Evolutionary conservation across 2,888 invertebrate genomes (phyloP), one percentile per base, ranked within the genome.

Genomic region (Spilosoma lubricipeda): DNA sequence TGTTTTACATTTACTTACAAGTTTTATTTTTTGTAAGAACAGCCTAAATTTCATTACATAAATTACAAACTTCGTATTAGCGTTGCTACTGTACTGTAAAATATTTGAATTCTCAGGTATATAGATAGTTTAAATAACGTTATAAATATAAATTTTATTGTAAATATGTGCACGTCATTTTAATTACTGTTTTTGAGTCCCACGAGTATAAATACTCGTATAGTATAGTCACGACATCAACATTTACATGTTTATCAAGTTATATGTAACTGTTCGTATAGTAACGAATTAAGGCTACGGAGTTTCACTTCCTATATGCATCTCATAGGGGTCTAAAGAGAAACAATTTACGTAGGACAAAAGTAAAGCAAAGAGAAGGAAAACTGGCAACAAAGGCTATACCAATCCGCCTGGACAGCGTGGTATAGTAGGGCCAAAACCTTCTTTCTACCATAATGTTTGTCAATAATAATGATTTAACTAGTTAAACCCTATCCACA

Each of bases 1-100:
- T 65, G 42, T 48, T 74, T 64, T 39, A 23, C 64, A 56, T 56
- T 67, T 36, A n/a, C 42, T 23, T 33, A 33, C 64, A 42, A 45
- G 27, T 42, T 68, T 74, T 69, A n/a, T 56, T 69, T 4, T 23
- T 65, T 72, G 69, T 68, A 65, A 33, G 9, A 59, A 27, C 13
- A 8, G 23, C n/a, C 11, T 52, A n/a, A n/a, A 18, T 23, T 52
- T 52, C 11, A 23, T 48, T 48, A 18, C 39, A 39, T 11, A 39
- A 39, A 39, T 11, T 45, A 18, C 11, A 45, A 45, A 45, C 45
- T 15, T 45, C 15, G 5, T 48, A 56, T 56, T 56, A 56, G 9
- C 52, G 7, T 13, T 52, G 52, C 23, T 52, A 52, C 39, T 39
- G 39, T 39, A 39, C 39, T 39, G 1, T 11, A 39, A 39, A 39